Conservation (phyloP, 2,113 vertebrate genomes). For the Tragelaphus scriptus region DNA sequence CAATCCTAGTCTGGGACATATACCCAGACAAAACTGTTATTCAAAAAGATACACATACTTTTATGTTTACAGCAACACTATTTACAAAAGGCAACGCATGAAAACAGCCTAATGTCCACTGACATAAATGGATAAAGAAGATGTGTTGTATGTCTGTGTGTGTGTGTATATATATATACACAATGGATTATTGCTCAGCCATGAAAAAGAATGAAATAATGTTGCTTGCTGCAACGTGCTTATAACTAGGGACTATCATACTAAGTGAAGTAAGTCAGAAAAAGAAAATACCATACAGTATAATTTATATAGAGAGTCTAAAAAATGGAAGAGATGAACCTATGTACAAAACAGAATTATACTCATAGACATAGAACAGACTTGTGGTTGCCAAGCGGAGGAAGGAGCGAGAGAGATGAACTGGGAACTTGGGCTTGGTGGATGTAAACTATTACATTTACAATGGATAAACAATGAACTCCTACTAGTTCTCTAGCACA, state of each 20-base stretch:
- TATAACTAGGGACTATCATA: neutral
- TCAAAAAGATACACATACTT: no score
- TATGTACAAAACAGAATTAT: neutral
- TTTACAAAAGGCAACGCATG: no score
- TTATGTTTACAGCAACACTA: no score
- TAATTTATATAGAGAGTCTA: neutral
- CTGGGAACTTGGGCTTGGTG: neutral
- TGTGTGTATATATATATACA: neutral
- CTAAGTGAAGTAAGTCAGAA: neutral
- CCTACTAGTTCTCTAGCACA: neutral
- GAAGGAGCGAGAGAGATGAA: neutral
- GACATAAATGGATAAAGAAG: no score
- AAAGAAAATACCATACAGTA: neutral
- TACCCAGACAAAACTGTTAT: no score
- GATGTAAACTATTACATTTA: neutral
- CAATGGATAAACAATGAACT: neutral
- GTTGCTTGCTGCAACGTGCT: neutral
- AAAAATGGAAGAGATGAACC: neutral
- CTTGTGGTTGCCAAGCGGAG: neutral
- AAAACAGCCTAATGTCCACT: no score
- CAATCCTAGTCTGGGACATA: no score
- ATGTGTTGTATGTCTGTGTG: no score
- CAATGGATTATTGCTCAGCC: neutral
- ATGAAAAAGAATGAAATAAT: neutral
- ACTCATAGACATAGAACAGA: neutral